Evolutionary conservation across 1,140 invertebrate species (phyloP).

Genomic region (Apolygus lucorum): DNA sequence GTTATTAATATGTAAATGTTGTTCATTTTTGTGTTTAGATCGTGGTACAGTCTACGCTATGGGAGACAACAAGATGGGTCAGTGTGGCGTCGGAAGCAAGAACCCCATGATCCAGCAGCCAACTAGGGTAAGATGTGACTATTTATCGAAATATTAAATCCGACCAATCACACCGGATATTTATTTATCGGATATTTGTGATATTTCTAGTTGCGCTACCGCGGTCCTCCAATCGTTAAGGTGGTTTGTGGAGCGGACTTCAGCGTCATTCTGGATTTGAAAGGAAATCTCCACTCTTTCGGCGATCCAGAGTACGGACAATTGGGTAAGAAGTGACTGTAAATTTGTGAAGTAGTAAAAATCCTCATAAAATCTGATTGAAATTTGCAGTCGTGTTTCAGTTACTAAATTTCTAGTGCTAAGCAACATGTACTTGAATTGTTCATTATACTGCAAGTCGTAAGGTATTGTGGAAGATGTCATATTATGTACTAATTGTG

Average conservation of each 20-base stretch:
- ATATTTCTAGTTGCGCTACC: conserved; percentile 44
- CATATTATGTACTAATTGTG: too few relatives aligned
- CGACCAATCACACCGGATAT: too few relatives aligned
- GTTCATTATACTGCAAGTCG: too few relatives aligned
- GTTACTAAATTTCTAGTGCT: too few relatives aligned
- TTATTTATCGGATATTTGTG: too few relatives aligned
- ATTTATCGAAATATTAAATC: too few relatives aligned
- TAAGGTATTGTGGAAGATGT: too few relatives aligned
- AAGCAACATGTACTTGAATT: too few relatives aligned
- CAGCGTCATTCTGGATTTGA: conserved; percentile 79
- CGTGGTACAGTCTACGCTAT: conserved; percentile 75
- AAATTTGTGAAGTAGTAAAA: too few relatives aligned
- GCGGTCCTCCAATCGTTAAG: conserved; percentile 69
- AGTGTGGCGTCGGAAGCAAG: conserved; percentile 73
- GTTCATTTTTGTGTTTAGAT: conserved; percentile 43
- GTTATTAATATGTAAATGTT: too few relatives aligned
- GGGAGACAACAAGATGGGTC: conserved; percentile 84
- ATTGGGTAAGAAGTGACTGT: conserved; percentile 54
- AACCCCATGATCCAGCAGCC: conserved; percentile 55
- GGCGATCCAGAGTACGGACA: conserved; percentile 88
- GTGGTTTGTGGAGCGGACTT: conserved; percentile 87
- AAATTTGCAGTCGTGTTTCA: too few relatives aligned
- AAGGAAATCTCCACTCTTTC: conserved; percentile 81
- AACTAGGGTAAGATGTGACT: conserved; percentile 59
- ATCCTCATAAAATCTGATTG: too few relatives aligned